Base-by-base conservation (phyloP, 2,888 invertebrate genomes). In the Drosophila formosana region DNA sequence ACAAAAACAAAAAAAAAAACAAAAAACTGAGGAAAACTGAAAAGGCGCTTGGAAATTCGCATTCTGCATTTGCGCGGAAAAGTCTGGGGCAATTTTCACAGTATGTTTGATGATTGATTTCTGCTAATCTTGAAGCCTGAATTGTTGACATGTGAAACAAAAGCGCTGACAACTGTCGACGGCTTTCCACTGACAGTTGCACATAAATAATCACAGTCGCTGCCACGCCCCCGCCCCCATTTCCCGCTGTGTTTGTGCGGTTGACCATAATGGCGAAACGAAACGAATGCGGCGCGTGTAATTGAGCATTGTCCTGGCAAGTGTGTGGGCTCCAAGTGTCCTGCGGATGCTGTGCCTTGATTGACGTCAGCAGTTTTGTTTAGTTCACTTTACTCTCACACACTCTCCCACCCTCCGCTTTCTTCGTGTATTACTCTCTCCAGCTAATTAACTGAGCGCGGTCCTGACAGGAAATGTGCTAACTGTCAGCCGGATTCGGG, bases 401-500 rank as follows among this genome's bases (percentile, higher is more conserved):
- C 32, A 25, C 23, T 5, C 43, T 8, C 34, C 41, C 7, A 4
- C 1, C 18, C 23, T 18, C 26, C 11, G 30, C 23, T 25, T n/a
- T 37, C 37, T 30, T 28, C 28, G 5, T 5, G 4, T 4, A 6
- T 18, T 18, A 18, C 18, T 18, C 18, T 18, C 30, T 30, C 6
- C 37, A 57, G 75, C 75, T 85, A 85, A 85, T 85, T 89, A 85
- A 83, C 87, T 73, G 70, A 49, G 61, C 68, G 64, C 71, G 68
- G 49, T 72, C 47, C 57, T 69, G 72, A 70, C 60, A 72, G 85
- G 87, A 85, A 85, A 83, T 81, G 87, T 89, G 85, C 75, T 84
- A 75, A 83, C 81, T 83, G 76, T 79, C 86, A 79, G 79, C 72
- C 85, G 85, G 89, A 89, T 84, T 73, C 57, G 67, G 58, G 77